phyloP scores from a whole-genome alignment of 2,797 vertebrate species.

The Myotis daubentonii region DNA sequence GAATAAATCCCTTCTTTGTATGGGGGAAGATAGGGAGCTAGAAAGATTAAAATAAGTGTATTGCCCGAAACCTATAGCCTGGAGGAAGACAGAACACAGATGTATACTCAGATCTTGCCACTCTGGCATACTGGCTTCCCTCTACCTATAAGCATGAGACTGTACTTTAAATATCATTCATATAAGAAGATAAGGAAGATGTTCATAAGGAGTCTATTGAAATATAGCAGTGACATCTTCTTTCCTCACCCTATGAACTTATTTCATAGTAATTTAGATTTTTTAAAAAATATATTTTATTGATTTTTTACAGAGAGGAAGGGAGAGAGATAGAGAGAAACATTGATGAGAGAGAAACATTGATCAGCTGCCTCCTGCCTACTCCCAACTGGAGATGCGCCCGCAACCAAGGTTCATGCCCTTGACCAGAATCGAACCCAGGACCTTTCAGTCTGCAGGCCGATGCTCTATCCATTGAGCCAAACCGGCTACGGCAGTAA shows the following conservation, averaged over 20 bases:
- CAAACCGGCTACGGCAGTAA: neutral
- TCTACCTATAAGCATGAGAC: neutral
- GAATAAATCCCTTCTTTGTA: neutral
- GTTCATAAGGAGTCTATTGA: neutral
- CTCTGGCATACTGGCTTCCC: neutral
- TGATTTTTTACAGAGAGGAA: no score
- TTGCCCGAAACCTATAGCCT: neutral
- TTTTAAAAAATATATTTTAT: neutral
- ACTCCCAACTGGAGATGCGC: no score
- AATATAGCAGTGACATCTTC: neutral
- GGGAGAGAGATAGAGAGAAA: no score
- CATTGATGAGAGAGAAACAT: no score
- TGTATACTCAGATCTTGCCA: neutral
- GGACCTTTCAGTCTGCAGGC: no score
- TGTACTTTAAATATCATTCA: neutral
- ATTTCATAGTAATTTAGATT: constrained; percentile 39
- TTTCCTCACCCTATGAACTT: neutral
- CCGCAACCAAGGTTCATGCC: no score
- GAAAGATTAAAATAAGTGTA: neutral
- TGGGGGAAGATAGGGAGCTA: neutral
- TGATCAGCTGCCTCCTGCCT: no score
- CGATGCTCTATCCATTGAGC: no score
- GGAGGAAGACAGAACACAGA: neutral
- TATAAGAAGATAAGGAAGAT: neutral
- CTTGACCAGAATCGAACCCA: no score